A percentile compares a stretch with the other conserved stretches of the same genome.
phyloP scores from a whole-genome alignment of 2,113 vertebrate species.

The Erpornis zantholeuca region DNA sequence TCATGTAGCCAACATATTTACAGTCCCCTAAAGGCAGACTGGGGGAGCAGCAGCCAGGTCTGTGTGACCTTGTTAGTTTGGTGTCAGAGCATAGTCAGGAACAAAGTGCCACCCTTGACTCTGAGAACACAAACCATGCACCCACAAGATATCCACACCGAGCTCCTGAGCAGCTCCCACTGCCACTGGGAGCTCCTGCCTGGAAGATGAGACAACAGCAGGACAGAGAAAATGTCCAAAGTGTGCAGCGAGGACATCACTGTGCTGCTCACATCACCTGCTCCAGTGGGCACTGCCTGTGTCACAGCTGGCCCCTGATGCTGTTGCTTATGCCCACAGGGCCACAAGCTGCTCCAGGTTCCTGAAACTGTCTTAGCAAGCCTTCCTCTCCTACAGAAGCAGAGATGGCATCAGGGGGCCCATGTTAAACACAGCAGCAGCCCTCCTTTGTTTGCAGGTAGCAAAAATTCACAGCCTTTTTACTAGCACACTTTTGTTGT shows the following conservation, averaged over 20 bases:
- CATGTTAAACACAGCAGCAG: not conserved
- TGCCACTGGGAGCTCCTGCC: not conserved
- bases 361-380: not conserved
- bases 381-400: not conserved
- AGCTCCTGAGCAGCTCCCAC: not conserved
- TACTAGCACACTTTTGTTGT: not conserved
- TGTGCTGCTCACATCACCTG: not conserved
- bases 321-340: accelerated
- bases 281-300: not conserved
- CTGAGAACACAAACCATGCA: accelerated
- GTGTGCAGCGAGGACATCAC: accelerated
- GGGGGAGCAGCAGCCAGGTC: not conserved
- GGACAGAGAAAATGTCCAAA: not conserved
- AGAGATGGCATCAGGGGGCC: not conserved
- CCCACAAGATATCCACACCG: accelerated
- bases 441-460: not conserved
- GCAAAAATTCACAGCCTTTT: not conserved
- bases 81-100: accelerated
- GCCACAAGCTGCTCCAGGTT: not conserved
- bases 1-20: not conserved
- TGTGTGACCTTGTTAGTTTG: not conserved
- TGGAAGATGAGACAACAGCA: not conserved
- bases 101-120: not conserved
- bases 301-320: not conserved
- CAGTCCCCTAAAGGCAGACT: not conserved